Conservation (phyloP, 2,888 invertebrate species). For the Leptarthrus brevirostris region DNA sequence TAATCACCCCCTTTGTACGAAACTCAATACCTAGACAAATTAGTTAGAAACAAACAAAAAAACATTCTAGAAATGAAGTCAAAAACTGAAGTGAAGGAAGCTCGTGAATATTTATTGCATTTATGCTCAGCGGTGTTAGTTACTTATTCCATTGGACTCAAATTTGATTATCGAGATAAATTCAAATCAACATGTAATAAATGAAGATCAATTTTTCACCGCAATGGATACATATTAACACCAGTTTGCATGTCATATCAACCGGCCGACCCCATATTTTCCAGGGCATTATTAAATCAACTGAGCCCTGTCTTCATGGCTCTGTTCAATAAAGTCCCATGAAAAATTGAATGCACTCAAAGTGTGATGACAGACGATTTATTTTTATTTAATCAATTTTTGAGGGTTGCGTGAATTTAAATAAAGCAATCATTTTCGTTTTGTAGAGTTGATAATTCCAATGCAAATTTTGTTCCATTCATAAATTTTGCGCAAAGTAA, state of each 20-base stretch:
- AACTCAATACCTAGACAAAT: conserved; percentile 29
- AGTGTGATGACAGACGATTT: conserved; percentile 30
- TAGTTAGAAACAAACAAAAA: background rate
- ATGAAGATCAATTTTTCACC: conserved; percentile 42
- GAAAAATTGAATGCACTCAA: conserved; percentile 37
- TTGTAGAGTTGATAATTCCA: too few species aligned
- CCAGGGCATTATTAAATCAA: conserved; percentile 41
- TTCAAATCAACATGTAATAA: conserved; percentile 35
- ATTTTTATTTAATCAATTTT: conserved; percentile 46
- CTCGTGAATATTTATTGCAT: background rate
- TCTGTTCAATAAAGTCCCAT: conserved; percentile 8
- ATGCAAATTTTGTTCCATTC: too few species aligned
- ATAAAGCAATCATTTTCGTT: conserved; percentile 33
- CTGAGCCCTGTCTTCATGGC: background rate
- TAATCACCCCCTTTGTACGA: conserved; percentile 35
- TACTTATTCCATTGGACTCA: conserved; percentile 15
- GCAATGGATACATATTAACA: conserved; percentile 1
- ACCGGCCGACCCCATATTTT: conserved; percentile 38
- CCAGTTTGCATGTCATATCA: conserved; percentile 18
- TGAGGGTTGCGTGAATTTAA: conserved; percentile 13
- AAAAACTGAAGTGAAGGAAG: too few species aligned
- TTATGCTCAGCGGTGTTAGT: background rate
- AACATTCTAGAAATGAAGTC: too few species aligned
- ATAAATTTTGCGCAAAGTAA: too few species aligned
- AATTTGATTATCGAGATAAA: conserved; percentile 42